These are phyloP conservation scores for Diadumene lineata DNA, from an alignment of 92 coral and sea anemone genomes.

Conservation along the genomic window DNA sequence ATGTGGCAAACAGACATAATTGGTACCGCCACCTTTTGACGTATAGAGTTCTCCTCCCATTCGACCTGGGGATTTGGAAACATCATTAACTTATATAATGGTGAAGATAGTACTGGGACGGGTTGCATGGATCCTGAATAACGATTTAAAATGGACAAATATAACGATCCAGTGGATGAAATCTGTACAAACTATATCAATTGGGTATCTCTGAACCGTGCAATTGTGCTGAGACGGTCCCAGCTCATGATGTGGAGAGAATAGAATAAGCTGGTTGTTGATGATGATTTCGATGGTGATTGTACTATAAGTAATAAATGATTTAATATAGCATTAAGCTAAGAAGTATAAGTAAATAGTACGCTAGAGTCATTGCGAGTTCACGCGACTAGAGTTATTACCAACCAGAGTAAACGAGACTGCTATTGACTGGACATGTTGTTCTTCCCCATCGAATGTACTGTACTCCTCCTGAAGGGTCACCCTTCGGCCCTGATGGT, in stretches of 20 bases:
- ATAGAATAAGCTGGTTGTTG: no score
- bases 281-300: no score
- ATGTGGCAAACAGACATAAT: constrained; percentile 48
- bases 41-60: constrained; percentile 24
- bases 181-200: not conserved
- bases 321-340: no score
- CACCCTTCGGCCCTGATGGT: constrained; percentile 22
- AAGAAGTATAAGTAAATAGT: no score
- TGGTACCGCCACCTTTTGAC: constrained; percentile 41
- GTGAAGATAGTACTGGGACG: not conserved
- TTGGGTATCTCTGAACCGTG: no score
- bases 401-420: constrained; percentile 52
- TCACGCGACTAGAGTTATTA: no score
- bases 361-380: no score
- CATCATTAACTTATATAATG: not conserved
- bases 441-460: constrained; percentile 64
- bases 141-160: no score
- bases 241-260: no score
- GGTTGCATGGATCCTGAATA: not conserved
- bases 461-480: constrained; percentile 43
- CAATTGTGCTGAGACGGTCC: no score
- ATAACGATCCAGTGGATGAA: not conserved
- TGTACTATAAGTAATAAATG: no score
- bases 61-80: constrained; percentile 24
- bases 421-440: constrained; percentile 45